These are phyloP conservation scores for Calameuta pallipes DNA, from an alignment of 2,888 invertebrate species.

Conservation along the genomic window DNA sequence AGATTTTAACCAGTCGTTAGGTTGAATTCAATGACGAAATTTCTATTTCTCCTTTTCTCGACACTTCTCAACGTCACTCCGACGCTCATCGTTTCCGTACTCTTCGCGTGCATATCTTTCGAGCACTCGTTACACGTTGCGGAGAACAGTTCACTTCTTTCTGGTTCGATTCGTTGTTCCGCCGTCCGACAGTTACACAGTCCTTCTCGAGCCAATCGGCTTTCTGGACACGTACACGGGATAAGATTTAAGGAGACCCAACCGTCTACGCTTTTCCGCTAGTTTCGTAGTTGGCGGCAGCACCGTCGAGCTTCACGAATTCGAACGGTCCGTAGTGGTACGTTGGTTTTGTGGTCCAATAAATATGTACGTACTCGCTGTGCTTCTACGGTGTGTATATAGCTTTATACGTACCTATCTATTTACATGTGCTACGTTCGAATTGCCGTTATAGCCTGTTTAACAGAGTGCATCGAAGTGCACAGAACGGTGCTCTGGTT, in stretches of 20 bases:
- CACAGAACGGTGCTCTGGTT: not conserved
- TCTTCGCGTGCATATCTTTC: not conserved
- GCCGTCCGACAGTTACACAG: not conserved
- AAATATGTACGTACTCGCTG: not conserved
- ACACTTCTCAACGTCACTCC: not conserved
- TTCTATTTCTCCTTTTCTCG: not conserved
- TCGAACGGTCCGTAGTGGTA: not conserved
- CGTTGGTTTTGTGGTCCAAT: not conserved
- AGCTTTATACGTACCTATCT: not conserved
- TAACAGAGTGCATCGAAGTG: not conserved
- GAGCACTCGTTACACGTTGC: not conserved
- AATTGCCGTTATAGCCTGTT: not conserved
- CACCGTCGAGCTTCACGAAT: not conserved
- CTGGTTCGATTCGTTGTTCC: not conserved
- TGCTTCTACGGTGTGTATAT: not conserved
- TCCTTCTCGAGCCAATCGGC: not conserved
- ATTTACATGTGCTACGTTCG: not conserved
- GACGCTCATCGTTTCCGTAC: not conserved
- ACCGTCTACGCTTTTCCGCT: not conserved
- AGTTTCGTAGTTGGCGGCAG: not conserved
- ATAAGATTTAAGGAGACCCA: not conserved
- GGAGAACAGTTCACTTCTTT: not conserved
- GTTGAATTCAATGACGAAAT: not conserved
- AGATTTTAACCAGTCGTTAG: not conserved
- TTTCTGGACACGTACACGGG: not conserved